phyloP scores from a whole-genome alignment of 2,797 vertebrate genomes.

The Xenops minutus region DNA sequence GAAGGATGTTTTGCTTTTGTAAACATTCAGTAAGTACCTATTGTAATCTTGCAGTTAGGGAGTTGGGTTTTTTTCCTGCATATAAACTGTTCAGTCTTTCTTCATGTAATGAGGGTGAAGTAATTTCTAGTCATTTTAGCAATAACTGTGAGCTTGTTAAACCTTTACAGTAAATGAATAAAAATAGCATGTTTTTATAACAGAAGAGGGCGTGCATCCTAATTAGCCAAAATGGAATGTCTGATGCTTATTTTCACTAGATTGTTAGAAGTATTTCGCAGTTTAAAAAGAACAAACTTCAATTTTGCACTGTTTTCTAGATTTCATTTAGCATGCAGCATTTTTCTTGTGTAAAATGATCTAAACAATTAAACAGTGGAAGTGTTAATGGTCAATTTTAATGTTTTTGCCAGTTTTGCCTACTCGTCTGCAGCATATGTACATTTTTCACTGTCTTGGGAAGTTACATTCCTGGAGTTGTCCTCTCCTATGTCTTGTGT shows the following conservation, averaged over 20 bases:
- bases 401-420: conserved; percentile 86
- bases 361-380: not conserved
- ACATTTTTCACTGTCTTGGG: conserved; percentile 94
- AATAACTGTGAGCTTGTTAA: not conserved
- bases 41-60: not conserved
- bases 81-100: not conserved
- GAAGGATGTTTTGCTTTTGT: not conserved
- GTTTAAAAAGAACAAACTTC: not conserved
- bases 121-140: not conserved
- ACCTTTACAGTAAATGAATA: not conserved
- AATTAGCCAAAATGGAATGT: not conserved
- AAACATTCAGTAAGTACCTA: not conserved
- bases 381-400: conserved; percentile 14
- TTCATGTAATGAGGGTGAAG: not conserved
- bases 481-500: conserved; percentile 91
- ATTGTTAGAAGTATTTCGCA: not conserved
- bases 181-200: not conserved
- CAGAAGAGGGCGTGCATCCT: not conserved
- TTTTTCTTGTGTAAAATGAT: not conserved
- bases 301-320: not conserved
- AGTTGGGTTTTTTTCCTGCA: not conserved
- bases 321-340: not conserved
- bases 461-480: conserved; percentile 95
- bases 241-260: not conserved
- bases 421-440: conserved; percentile 95